Evolutionary conservation across 1,140 invertebrate species (phyloP), one percentile per base, ranked within the genome.

Genomic region (Dryas iulia): DNA sequence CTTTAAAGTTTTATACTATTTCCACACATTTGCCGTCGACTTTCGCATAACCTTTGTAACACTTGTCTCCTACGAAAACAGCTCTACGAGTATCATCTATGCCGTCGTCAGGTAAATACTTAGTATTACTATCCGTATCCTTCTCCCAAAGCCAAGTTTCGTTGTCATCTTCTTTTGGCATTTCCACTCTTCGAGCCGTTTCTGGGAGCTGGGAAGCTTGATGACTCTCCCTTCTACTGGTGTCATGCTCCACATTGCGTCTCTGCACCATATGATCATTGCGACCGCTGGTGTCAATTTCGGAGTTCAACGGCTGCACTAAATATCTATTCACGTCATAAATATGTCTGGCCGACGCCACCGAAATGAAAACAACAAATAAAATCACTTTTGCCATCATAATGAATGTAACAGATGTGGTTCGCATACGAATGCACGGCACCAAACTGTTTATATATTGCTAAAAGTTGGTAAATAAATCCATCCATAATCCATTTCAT

Each of bases 121-220:
- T 0, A 26, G 24, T 56, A 25, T 5, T 26, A 56, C 1, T 26
- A 1, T 11, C 12, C 0, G 53, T 28, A 3, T 62, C 57, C 11
- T 7, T n/a, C 4, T 59, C 62, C 78, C 78, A 80, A 1, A 76
- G 59, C 76, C 73, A 78, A 12, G 31, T 65, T 10, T 73, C 71
- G 10, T 69, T 67, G 1, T 62, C 39, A 24, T 63, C n/a, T n/a
- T n/a, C n/a, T 54, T 12, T 24, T 18, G 58, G 53, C 25, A 24
- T 25, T 23, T 31, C 26, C 30, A 18, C 23, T 31, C 14, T 25
- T 63, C 28, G 23, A n/a, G 11, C 25, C 26, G 5, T 18, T 39
- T 39, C 12, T 14, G 33, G 33, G 1, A 14, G 33, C 12, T 21
- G 18, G 0, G 39, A 7, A 14, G 18, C 39, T 10, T 47, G 8